Evolutionary conservation across 1,140 invertebrate genomes (phyloP).

Genomic region (Harlomillsia oculata): DNA sequence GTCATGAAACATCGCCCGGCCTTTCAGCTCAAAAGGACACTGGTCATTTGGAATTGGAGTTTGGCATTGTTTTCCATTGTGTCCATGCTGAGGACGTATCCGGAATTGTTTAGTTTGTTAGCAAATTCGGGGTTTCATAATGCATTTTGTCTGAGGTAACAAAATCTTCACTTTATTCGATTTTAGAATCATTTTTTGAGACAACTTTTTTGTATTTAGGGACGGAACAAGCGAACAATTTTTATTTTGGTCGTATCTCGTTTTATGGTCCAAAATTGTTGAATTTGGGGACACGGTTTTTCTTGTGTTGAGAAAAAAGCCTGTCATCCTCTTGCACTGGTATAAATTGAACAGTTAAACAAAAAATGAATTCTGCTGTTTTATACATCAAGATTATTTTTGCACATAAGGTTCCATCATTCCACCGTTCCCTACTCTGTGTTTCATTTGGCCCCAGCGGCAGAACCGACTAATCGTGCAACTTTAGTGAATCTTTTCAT

Average conservation of each 20-base stretch:
- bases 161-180: neutral
- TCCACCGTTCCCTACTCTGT: slow-evolving; percentile 42
- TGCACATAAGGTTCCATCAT: slow-evolving; percentile 48
- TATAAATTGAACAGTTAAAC: neutral
- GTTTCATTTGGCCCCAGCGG: neutral
- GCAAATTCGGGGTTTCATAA: neutral
- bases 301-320: slow-evolving; percentile 25
- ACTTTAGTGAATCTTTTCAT: slow-evolving; percentile 7
- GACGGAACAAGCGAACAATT: neutral
- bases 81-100: slow-evolving; percentile 9
- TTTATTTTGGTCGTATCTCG: slow-evolving; percentile 1
- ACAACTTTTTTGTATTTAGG: neutral
- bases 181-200: neutral
- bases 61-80: slow-evolving; percentile 17
- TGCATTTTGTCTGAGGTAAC: neutral
- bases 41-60: slow-evolving; percentile 18
- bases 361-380: neutral
- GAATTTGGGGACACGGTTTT: slow-evolving; percentile 25
- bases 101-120: slow-evolving; percentile 5
- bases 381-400: neutral
- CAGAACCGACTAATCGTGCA: neutral
- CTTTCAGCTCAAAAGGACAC: slow-evolving; percentile 3
- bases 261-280: slow-evolving; percentile 5
- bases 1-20: slow-evolving; percentile 7
- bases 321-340: slow-evolving; percentile 27